Percentiles rank a stretch among this genome's conserved stretches.
These are phyloP conservation scores for Bicyclus anynana DNA, from an alignment of 1,140 invertebrate genomes.

Conservation along the genomic window DNA sequence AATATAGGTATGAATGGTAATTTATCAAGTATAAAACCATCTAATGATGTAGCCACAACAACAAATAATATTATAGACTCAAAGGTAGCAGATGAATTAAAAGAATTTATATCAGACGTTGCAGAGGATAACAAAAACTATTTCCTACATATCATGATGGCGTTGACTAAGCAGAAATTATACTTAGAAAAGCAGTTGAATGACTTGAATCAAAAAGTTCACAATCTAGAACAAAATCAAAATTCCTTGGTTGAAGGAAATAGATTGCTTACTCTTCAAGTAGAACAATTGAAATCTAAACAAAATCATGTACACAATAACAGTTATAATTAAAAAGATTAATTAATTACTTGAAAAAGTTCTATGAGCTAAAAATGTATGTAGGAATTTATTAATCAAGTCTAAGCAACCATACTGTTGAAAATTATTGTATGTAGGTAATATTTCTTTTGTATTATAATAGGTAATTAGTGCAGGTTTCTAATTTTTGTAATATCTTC, in stretches of 20 bases:
- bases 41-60: constrained; percentile 25
- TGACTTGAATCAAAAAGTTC: constrained; percentile 55
- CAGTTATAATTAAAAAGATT: background rate
- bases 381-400: background rate
- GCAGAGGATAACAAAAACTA: constrained; percentile 66
- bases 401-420: no score
- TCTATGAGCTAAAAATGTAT: background rate
- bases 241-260: constrained; percentile 65
- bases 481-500: no score
- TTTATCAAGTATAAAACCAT: constrained; percentile 36
- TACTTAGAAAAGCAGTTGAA: constrained; percentile 67
- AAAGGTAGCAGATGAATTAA: constrained; percentile 60
- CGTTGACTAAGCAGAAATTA: constrained; percentile 68
- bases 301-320: constrained; percentile 26
- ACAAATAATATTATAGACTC: constrained; percentile 35
- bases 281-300: constrained; percentile 63
- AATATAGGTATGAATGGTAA: constrained; percentile 37
- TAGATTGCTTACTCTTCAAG: constrained; percentile 61
- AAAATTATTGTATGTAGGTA: no score
- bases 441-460: no score
- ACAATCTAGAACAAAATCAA: constrained; percentile 56
- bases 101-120: constrained; percentile 70
- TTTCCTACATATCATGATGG: constrained; percentile 68
- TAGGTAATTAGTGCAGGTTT: no score
- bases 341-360: background rate